phyloP scores from a whole-genome alignment of 2,113 vertebrate species.

The Myiozetetes cayanensis region DNA sequence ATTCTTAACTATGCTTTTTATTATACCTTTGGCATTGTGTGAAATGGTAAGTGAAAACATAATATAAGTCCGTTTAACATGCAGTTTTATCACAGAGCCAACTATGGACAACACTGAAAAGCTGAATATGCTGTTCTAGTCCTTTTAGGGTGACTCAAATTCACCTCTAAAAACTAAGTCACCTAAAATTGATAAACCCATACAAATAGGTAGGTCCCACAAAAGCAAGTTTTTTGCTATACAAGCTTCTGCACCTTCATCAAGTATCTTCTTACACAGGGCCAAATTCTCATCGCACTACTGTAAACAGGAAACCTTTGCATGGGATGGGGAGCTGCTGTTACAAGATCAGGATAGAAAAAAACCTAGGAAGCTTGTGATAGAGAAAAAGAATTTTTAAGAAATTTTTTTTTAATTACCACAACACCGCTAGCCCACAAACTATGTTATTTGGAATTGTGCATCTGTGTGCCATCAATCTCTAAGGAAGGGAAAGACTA shows the following conservation, averaged over 20 bases:
- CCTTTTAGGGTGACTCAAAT: background rate
- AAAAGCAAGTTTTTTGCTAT: background rate
- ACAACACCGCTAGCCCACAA: background rate
- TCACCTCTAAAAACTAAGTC: background rate
- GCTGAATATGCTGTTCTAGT: background rate
- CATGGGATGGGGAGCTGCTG: background rate
- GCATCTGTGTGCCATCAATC: constrained; percentile 30
- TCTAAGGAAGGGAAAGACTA: constrained; percentile 17
- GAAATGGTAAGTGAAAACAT: background rate
- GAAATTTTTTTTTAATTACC: background rate
- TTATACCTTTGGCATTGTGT: background rate
- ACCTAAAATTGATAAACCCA: background rate
- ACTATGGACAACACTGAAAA: background rate
- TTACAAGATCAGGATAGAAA: background rate
- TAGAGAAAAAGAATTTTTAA: background rate
- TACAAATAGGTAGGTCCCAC: background rate
- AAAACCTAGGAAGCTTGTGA: background rate
- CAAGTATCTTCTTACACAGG: background rate
- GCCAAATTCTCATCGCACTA: background rate
- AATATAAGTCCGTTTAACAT: background rate
- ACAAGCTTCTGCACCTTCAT: background rate
- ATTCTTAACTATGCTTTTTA: background rate
- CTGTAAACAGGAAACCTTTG: background rate
- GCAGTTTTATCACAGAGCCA: background rate
- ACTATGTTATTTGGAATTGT: background rate